Conservation (phyloP, 2,113 vertebrate genomes). For the Elachura formosa region DNA sequence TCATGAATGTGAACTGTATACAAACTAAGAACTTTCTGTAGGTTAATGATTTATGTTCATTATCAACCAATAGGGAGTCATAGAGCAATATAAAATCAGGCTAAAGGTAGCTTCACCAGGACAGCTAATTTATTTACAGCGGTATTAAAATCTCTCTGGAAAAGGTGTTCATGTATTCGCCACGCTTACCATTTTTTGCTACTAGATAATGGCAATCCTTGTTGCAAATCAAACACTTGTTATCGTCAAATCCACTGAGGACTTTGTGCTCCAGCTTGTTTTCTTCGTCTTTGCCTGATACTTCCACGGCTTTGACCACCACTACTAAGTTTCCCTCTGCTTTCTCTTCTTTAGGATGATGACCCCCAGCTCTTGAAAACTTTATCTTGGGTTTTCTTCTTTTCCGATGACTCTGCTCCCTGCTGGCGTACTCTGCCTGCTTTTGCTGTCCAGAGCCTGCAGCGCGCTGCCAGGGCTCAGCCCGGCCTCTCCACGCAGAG, state of each 20-base stretch:
- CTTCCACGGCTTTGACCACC: neutral
- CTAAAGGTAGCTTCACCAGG: neutral
- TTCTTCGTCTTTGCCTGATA: too few relatives aligned
- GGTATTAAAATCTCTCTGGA: neutral
- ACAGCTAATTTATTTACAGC: neutral
- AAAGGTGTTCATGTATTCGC: neutral
- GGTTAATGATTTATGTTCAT: neutral
- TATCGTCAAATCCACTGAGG: neutral
- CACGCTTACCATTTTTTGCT: neutral
- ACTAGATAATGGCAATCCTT: neutral
- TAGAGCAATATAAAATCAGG: neutral
- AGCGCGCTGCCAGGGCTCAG: rapidly evolving
- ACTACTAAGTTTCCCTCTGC: rapidly evolving
- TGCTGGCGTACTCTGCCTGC: neutral
- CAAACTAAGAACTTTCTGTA: neutral
- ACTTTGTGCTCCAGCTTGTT: neutral
- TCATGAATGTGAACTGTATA: neutral
- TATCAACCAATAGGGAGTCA: neutral
- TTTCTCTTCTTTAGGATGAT: neutral
- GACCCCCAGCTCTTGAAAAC: neutral
- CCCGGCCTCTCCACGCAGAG: neutral
- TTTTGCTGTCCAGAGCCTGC: neutral
- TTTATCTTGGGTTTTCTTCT: neutral
- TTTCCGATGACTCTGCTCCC: neutral
- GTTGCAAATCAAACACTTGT: neutral